Percentiles rank a stretch among this genome's conserved stretches.
phyloP scores from a whole-genome alignment of 2,797 vertebrate species.

The Pterois miles region DNA sequence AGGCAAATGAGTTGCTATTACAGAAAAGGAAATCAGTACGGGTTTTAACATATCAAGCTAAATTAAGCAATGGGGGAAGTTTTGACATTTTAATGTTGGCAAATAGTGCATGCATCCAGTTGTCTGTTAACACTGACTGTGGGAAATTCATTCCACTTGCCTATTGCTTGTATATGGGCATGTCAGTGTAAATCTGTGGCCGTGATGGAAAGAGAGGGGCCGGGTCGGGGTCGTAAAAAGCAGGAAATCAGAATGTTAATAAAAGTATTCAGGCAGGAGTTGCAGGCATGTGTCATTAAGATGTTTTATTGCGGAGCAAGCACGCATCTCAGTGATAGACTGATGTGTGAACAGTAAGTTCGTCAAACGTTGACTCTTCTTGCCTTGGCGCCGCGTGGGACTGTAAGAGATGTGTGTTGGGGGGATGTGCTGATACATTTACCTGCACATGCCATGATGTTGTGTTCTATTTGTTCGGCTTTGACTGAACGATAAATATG shows the following conservation, averaged over 20 bases:
- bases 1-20: conserved; percentile 22
- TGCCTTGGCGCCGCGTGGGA: neutral
- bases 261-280: conserved; percentile 12
- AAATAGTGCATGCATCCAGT: neutral
- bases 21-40: neutral
- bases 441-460: neutral
- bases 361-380: conserved; percentile 47
- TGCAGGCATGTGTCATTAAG: conserved; percentile 45
- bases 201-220: neutral
- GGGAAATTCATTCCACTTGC: neutral
- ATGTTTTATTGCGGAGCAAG: conserved; percentile 26
- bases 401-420: neutral
- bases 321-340: conserved; percentile 1
- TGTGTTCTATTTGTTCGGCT: neutral
- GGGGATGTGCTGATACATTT: neutral
- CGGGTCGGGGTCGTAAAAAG: conserved; percentile 3
- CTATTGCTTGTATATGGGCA: neutral
- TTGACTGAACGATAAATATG: conserved; percentile 13
- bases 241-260: conserved; percentile 4
- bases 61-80: neutral
- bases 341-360: conserved; percentile 54
- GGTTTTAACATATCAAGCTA: neutral
- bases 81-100: neutral
- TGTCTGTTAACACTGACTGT: neutral
- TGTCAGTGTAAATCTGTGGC: neutral